Conservation (phyloP, 2,888 invertebrate species). For the Epirrhoe tristata region DNA sequence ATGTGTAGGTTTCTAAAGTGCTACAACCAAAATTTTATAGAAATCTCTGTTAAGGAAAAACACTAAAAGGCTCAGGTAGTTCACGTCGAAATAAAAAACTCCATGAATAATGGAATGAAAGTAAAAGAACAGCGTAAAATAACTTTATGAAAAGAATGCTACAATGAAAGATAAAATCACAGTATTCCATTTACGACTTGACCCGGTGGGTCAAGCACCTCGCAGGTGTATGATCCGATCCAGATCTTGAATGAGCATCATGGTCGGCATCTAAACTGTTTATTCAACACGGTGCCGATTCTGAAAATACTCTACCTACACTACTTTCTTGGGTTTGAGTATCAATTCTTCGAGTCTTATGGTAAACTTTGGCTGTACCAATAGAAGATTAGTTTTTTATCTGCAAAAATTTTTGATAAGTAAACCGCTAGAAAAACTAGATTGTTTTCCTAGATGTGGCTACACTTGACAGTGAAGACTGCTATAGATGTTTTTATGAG, state of each 20-base stretch:
- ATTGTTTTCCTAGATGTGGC: no score
- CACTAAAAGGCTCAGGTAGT: not conserved
- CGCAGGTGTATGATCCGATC: slow-evolving; percentile 51
- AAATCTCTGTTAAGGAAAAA: not conserved
- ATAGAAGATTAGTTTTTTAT: no score
- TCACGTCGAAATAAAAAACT: slow-evolving; percentile 10
- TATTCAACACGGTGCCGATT: slow-evolving; percentile 56
- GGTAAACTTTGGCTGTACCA: no score
- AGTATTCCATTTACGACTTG: slow-evolving; percentile 26
- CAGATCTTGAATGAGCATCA: slow-evolving; percentile 41
- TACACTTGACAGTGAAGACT: no score
- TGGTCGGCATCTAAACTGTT: slow-evolving; percentile 62
- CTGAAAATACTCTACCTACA: slow-evolving; percentile 35
- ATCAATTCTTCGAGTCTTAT: no score
- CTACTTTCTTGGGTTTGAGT: not conserved
- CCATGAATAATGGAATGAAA: slow-evolving; percentile 21
- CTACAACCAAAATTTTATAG: not conserved
- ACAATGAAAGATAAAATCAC: slow-evolving; percentile 27
- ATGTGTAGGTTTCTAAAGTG: no score
- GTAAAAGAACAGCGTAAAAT: slow-evolving; percentile 15
- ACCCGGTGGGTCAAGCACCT: slow-evolving; percentile 37
- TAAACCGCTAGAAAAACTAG: no score
- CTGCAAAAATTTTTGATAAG: no score
- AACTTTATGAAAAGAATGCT: slow-evolving; percentile 19
- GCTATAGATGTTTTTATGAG: no score